Evolutionary conservation across 2,888 invertebrate genomes (phyloP).

Genomic region (Idaea dimidiata): DNA sequence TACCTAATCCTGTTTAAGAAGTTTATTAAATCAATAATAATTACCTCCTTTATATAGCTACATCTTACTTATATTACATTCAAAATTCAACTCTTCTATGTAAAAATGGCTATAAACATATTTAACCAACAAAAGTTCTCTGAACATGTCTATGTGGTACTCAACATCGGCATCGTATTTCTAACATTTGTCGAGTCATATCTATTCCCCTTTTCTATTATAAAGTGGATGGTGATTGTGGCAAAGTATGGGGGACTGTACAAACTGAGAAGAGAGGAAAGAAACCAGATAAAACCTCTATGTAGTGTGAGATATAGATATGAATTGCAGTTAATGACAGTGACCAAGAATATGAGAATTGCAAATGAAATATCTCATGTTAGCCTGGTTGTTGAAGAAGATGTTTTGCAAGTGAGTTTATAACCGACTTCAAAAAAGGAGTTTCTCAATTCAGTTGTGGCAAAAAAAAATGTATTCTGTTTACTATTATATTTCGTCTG

Average conservation of each 20-base stretch:
- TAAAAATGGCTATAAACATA: conserved; percentile 17
- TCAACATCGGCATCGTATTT: conserved; percentile 44
- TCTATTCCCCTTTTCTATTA: conserved; percentile 45
- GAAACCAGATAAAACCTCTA: conserved; percentile 19
- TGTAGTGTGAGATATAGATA: conserved; percentile 38
- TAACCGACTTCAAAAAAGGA: background rate
- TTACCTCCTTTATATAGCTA: too few relatives aligned
- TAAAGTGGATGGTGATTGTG: conserved; percentile 53
- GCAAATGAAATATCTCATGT: conserved; percentile 44
- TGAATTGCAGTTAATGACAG: conserved; percentile 46
- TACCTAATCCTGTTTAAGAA: too few relatives aligned
- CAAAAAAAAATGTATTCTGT: too few relatives aligned
- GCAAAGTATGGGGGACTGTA: conserved; percentile 43
- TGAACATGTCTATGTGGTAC: conserved; percentile 30
- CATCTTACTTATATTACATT: background rate
- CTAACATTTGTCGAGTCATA: conserved; percentile 52
- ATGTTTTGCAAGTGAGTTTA: conserved; percentile 43
- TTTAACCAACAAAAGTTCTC: conserved; percentile 32
- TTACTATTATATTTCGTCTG: too few relatives aligned
- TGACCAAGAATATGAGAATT: conserved; percentile 25
- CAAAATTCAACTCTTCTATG: background rate
- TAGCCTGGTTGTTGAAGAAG: conserved; percentile 42
- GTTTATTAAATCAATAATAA: too few relatives aligned
- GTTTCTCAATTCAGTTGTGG: background rate
- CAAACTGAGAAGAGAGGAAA: conserved; percentile 16